These are phyloP conservation scores for Trochalopteron elliotii DNA, from an alignment of 2,113 vertebrate species.

Conservation along the genomic window DNA sequence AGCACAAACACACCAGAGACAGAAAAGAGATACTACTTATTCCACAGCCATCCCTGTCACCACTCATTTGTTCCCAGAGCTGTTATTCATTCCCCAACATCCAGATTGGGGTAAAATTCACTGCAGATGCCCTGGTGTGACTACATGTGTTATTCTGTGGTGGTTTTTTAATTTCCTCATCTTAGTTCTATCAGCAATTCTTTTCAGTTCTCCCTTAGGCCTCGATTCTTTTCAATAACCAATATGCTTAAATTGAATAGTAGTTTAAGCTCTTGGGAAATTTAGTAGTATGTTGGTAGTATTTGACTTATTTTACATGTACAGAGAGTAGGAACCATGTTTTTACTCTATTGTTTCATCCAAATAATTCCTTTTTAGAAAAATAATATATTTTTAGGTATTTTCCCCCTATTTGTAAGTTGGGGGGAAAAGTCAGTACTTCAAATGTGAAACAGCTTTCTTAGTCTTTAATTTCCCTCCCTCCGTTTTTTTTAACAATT, in stretches of 20 bases:
- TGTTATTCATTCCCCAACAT: fast-evolving
- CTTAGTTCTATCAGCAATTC: background rate
- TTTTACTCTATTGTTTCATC: background rate
- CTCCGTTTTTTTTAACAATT: too few species aligned
- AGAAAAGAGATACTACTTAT: background rate
- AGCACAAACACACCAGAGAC: background rate
- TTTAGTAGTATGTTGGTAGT: background rate
- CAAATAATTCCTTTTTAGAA: background rate
- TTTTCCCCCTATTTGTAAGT: fast-evolving
- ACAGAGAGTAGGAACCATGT: background rate
- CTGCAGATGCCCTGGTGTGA: background rate
- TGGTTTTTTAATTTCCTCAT: background rate
- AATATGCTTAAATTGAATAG: background rate
- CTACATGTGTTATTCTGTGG: background rate
- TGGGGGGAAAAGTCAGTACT: fast-evolving
- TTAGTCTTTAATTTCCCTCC: fast-evolving
- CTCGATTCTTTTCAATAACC: background rate
- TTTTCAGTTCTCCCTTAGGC: background rate
- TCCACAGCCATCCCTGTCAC: background rate
- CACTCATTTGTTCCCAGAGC: background rate
- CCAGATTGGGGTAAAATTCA: background rate
- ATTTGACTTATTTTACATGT: background rate
- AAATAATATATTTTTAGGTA: background rate
- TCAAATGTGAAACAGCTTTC: background rate
- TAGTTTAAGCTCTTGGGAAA: background rate